Evolutionary conservation across 2,113 vertebrate species (phyloP), one percentile per base, ranked within the genome.

Genomic region (Hipposideros armiger): DNA sequence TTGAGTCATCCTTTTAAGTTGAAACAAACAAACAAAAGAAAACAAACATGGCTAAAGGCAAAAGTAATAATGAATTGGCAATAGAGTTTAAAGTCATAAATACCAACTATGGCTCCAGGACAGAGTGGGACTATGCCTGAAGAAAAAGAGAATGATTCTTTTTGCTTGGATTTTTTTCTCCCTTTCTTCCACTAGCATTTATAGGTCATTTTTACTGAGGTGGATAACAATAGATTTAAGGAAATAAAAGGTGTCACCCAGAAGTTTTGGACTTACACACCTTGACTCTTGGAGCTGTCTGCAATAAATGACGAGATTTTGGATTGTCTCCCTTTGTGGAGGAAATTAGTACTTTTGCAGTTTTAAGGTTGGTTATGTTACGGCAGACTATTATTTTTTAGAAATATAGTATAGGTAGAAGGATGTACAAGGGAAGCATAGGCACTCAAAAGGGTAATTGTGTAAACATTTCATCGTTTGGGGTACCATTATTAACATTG

Each of bases 141-240:
- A 47, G 32, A 89, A 85, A 85, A 19, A 89, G 11, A 84, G 2
- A 36, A 19, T 45, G 14, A 26, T 45, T 89, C 17, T 28, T 17
- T 74, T 6, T n/a, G 15, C 19, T 77, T 67, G 7, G 22, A 32
- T 67, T 52, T 81, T 95, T 56, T 78, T 56, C 13, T 7, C 11
- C 4, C 19, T 93, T 81, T 85, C 24, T 90, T 87, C 19, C 32
- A 50, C 32, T 24, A 24, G 8, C 15, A 76, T 69, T 89, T 92
- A 69, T 42, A 69, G 10, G 36, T 50, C 28, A 78, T 85, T 92
- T 97, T 86, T 83, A 66, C 54, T 90, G 42, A n/a, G 40, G 52
- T 88, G 7, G 11, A 2, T 30, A 70, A 67, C 76, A 66, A 78
- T 7, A 67, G 4, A 60, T 16, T 56, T 66, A 50, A 50, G 45